Conservation (phyloP, 2,888 invertebrate genomes). For the Coelopa pilipes region DNA sequence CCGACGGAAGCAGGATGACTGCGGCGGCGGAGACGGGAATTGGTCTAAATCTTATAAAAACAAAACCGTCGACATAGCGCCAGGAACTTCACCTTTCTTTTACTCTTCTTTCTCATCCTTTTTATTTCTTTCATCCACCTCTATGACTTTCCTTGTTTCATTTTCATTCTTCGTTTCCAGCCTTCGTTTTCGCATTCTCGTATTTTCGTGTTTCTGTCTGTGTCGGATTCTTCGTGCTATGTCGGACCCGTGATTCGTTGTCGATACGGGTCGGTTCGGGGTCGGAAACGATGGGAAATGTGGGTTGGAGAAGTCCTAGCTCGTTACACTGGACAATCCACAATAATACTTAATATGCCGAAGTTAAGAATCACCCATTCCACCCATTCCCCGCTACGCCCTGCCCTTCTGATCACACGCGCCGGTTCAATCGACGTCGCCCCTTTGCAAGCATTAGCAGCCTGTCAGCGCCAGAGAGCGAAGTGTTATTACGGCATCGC, state of each 20-base stretch:
- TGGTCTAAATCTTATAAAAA: too few relatives aligned
- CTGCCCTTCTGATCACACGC: too few relatives aligned
- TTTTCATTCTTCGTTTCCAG: conserved; percentile 1
- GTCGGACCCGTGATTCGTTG: too few relatives aligned
- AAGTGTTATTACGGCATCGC: conserved; percentile 23
- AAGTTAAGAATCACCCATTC: conserved; percentile 30
- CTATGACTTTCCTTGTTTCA: too few relatives aligned
- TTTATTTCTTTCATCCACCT: background rate
- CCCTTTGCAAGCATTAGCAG: conserved; percentile 21
- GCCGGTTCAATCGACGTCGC: too few relatives aligned
- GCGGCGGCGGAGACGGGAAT: too few relatives aligned
- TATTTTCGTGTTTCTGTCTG: conserved; percentile 6
- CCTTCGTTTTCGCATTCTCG: conserved; percentile 16
- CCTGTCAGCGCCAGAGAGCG: conserved; percentile 14
- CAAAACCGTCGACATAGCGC: too few relatives aligned
- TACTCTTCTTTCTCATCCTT: background rate
- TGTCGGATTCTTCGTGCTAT: background rate
- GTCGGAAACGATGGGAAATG: background rate
- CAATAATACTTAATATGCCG: conserved; percentile 17
- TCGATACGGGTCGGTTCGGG: too few relatives aligned
- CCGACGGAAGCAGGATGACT: too few relatives aligned
- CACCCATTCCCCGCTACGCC: background rate
- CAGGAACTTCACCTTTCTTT: too few relatives aligned
- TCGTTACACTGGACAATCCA: conserved; percentile 23
- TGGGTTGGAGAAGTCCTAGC: conserved; percentile 2